A percentile compares a stretch with the other conserved stretches of the same genome.
These are phyloP conservation scores for Chrysomela aeneicollis DNA, from an alignment of 2,888 invertebrate species.

Conservation along the genomic window DNA sequence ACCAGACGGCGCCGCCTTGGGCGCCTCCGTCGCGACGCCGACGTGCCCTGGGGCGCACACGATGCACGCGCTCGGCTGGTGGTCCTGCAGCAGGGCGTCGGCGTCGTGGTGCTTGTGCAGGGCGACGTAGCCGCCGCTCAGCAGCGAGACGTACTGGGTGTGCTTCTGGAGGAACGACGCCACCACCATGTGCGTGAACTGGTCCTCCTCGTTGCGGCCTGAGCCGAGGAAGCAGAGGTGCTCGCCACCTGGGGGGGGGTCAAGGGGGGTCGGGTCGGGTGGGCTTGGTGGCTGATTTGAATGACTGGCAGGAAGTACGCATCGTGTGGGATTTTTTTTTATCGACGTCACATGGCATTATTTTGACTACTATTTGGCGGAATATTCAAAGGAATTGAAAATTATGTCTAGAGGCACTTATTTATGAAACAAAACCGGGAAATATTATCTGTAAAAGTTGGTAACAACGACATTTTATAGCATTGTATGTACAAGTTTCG, in stretches of 20 bases:
- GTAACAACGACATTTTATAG: too few relatives aligned
- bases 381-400: too few relatives aligned
- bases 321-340: too few relatives aligned
- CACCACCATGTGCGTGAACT: slow-evolving; percentile 97
- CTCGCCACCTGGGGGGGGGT: slow-evolving; percentile 68
- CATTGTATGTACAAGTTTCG: too few relatives aligned
- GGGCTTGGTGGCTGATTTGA: too few relatives aligned
- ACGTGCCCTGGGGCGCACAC: slow-evolving; percentile 72
- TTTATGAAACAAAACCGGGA: too few relatives aligned
- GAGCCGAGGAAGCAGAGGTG: slow-evolving; percentile 94
- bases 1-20: slow-evolving; percentile 59
- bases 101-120: slow-evolving; percentile 85
- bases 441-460: too few relatives aligned
- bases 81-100: slow-evolving; percentile 84
- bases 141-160: slow-evolving; percentile 89
- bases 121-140: slow-evolving; percentile 89
- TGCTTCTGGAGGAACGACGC: slow-evolving; percentile 95
- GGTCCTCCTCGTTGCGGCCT: slow-evolving; percentile 92
- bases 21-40: slow-evolving; percentile 41
- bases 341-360: too few relatives aligned
- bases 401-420: too few relatives aligned
- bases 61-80: slow-evolving; percentile 80
- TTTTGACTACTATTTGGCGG: too few relatives aligned
- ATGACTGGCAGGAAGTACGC: too few relatives aligned
- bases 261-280: too few relatives aligned